Conservation (phyloP, 2,888 invertebrate genomes). For the Nematopogon swammerdamellus region DNA sequence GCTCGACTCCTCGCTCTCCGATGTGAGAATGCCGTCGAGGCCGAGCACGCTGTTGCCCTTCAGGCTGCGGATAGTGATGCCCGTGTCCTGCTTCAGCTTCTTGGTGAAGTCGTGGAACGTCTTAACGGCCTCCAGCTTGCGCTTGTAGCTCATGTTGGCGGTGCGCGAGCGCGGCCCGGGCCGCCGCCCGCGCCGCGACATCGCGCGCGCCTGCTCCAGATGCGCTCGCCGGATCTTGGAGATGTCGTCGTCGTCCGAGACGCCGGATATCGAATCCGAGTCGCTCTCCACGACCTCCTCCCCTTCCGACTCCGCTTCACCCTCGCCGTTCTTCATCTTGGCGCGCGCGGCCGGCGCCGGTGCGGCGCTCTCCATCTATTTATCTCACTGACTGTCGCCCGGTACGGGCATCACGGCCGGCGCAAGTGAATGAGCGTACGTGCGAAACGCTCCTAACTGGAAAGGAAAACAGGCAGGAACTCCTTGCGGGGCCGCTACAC, state of each 20-base stretch:
- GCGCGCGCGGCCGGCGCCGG: slow-evolving; percentile 28
- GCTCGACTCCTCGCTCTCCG: slow-evolving; percentile 42
- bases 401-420: background rate
- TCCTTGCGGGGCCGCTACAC: background rate
- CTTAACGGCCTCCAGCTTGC: slow-evolving; percentile 51
- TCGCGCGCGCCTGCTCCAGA: slow-evolving; percentile 44
- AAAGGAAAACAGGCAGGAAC: slow-evolving; percentile 1
- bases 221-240: slow-evolving; percentile 47
- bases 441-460: background rate
- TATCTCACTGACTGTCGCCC: background rate
- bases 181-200: slow-evolving; percentile 31
- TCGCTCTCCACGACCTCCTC: slow-evolving; percentile 24
- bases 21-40: slow-evolving; percentile 17
- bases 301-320: slow-evolving; percentile 13
- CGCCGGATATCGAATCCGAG: slow-evolving; percentile 36
- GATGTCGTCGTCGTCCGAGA: slow-evolving; percentile 47
- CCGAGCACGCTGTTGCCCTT: slow-evolving; percentile 48
- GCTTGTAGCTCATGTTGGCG: slow-evolving; percentile 37
- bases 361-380: background rate
- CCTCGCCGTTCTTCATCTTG: slow-evolving; percentile 26
- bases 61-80: slow-evolving; percentile 45
- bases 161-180: slow-evolving; percentile 32
- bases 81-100: slow-evolving; percentile 51
- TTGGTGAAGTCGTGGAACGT: slow-evolving; percentile 50
- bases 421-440: background rate